phyloP scores from a whole-genome alignment of 2,888 invertebrate species.

The Ypsolopha sequella region DNA sequence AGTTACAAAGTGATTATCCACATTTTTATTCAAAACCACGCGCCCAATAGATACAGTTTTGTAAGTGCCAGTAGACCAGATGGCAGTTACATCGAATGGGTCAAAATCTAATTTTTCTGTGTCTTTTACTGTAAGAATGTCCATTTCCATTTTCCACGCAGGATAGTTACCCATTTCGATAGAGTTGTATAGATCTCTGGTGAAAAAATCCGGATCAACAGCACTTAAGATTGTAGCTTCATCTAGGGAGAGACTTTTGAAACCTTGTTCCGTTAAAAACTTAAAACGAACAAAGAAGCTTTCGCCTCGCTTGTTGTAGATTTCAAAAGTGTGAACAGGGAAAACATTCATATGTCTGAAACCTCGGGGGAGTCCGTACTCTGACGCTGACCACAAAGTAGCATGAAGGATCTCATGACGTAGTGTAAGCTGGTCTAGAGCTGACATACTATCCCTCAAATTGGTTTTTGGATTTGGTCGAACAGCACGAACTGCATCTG shows the following conservation, averaged over 20 bases:
- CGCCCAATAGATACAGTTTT: constrained; percentile 32
- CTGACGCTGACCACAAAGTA: constrained; percentile 49
- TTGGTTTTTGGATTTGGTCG: constrained; percentile 70
- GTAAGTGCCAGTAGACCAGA: constrained; percentile 47
- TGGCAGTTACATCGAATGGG: constrained; percentile 39
- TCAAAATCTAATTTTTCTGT: constrained; percentile 30
- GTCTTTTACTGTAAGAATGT: constrained; percentile 31
- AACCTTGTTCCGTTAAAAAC: constrained; percentile 44
- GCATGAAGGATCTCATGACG: constrained; percentile 59
- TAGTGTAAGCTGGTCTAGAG: constrained; percentile 64
- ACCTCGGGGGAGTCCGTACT: constrained; percentile 66
- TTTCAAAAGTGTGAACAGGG: constrained; percentile 49
- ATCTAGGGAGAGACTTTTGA: constrained; percentile 37
- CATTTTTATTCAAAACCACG: constrained; percentile 29
- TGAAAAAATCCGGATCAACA: constrained; percentile 37
- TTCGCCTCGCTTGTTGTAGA: constrained; percentile 50
- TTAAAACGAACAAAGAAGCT: constrained; percentile 42
- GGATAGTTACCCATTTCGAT: constrained; percentile 38
- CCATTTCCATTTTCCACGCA: constrained; percentile 41
- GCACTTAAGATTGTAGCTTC: constrained; percentile 24
- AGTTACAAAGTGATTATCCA: constrained; percentile 33
- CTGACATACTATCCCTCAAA: constrained; percentile 27
- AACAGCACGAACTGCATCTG: constrained; percentile 62
- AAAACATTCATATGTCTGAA: constrained; percentile 67
- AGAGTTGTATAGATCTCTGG: constrained; percentile 37